Evolutionary conservation across 2,888 invertebrate species (phyloP).

Genomic region (Dromius quadrimaculatus): DNA sequence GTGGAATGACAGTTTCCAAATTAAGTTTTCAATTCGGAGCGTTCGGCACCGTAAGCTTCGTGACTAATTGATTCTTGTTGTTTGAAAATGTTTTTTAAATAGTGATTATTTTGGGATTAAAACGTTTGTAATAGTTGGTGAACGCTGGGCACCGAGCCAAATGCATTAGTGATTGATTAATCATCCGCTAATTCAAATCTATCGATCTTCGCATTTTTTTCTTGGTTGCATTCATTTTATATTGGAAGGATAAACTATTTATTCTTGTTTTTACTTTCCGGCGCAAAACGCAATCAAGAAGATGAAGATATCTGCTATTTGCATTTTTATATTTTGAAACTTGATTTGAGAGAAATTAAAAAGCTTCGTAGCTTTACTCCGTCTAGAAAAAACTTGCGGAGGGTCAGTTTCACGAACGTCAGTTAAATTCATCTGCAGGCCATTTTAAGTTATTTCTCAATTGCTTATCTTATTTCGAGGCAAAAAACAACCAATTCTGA

Average conservation of each 20-base stretch:
- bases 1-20: conserved; percentile 17
- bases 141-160: conserved; percentile 29
- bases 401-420: too few species aligned
- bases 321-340: too few species aligned
- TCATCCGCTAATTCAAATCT: conserved; percentile 45
- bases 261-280: conserved; percentile 23
- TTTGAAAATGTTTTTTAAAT: conserved; percentile 49
- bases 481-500: too few species aligned
- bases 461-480: too few species aligned
- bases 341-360: too few species aligned
- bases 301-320: too few species aligned
- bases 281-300: too few species aligned
- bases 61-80: conserved; percentile 51
- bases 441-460: too few species aligned
- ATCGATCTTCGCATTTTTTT: conserved; percentile 14
- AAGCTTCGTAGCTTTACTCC: too few species aligned
- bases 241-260: conserved; percentile 14
- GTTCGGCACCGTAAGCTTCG: conserved; percentile 11
- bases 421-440: too few species aligned
- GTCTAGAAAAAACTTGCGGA: too few species aligned
- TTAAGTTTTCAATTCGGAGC: conserved; percentile 14
- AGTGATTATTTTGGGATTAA: conserved; percentile 50
- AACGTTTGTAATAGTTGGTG: conserved; percentile 26
- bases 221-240: conserved; percentile 3
- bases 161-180: conserved; percentile 51